phyloP scores from a whole-genome alignment of 2,888 invertebrate genomes.

The Phengaris arion region DNA sequence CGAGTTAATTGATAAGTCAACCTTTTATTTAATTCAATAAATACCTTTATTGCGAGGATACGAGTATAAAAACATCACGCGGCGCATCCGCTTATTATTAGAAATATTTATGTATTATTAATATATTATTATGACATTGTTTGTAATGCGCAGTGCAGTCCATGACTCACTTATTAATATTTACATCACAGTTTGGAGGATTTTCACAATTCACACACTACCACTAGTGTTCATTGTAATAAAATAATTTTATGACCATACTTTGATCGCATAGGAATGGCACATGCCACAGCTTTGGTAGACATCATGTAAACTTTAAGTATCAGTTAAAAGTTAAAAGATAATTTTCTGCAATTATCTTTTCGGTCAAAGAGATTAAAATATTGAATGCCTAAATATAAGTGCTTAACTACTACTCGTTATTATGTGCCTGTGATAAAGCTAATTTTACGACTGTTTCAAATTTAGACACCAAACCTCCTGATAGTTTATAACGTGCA shows the following conservation, averaged over 20 bases:
- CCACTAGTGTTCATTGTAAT: neutral
- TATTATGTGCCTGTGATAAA: too few species aligned
- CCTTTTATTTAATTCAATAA: slow-evolving; percentile 21
- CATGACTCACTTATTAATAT: neutral
- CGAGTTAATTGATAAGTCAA: neutral
- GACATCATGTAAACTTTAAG: neutral
- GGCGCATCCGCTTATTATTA: slow-evolving; percentile 23
- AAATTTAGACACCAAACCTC: neutral
- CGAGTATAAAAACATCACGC: neutral
- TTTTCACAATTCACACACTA: neutral
- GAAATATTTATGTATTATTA: slow-evolving; percentile 18
- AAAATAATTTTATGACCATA: neutral
- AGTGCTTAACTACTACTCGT: too few species aligned
- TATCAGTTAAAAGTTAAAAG: neutral
- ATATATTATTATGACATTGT: slow-evolving; percentile 4
- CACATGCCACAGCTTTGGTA: neutral
- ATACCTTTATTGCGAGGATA: too few species aligned
- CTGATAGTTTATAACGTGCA: neutral
- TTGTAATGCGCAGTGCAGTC: slow-evolving; percentile 1
- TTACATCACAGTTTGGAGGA: neutral
- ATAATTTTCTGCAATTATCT: neutral
- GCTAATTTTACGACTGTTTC: too few species aligned
- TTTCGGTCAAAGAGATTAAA: neutral
- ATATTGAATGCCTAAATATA: too few species aligned
- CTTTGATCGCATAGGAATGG: neutral